A percentile compares a stretch with the other conserved stretches of the same genome.
These are phyloP conservation scores for Blennius ocellaris DNA, from an alignment of 2,113 vertebrate genomes.

Conservation along the genomic window DNA sequence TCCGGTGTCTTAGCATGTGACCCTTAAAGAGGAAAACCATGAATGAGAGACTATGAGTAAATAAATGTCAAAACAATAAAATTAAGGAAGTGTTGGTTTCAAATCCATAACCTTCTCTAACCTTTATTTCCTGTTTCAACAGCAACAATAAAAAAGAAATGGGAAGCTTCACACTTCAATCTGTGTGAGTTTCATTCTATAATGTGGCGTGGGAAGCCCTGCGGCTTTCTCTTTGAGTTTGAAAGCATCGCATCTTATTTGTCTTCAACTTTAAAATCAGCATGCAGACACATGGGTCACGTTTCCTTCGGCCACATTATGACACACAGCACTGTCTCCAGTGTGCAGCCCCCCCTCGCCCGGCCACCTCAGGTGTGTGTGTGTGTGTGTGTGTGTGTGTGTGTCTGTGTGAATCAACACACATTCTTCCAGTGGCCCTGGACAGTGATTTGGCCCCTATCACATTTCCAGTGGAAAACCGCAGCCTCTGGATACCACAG, in stretches of 20 bases:
- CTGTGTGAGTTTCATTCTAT: background rate
- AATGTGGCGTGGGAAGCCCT: background rate
- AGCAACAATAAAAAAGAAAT: constrained; percentile 28
- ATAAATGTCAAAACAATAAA: constrained; percentile 18
- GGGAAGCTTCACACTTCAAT: constrained; percentile 1
- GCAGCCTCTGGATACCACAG: constrained; percentile 73
- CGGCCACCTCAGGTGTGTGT: constrained; percentile 67
- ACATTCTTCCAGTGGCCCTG: constrained; percentile 52
- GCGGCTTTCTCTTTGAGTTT: background rate
- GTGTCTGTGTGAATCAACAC: constrained; percentile 6
- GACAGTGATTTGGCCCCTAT: constrained; percentile 66
- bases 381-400: too few relatives aligned
- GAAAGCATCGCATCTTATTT: background rate
- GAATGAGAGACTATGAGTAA: constrained; percentile 41
- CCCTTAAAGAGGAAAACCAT: constrained; percentile 22
- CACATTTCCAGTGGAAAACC: constrained; percentile 78
- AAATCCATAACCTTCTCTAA: constrained; percentile 33
- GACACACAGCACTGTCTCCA: background rate
- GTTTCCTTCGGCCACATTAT: constrained; percentile 5
- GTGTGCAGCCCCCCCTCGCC: constrained; percentile 13
- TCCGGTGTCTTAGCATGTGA: constrained; percentile 38
- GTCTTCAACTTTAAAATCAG: background rate
- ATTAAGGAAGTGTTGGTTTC: constrained; percentile 57
- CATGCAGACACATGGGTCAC: constrained; percentile 10
- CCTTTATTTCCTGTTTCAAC: constrained; percentile 47